These are phyloP conservation scores for Ophioninae sp. DNA, from an alignment of 2,888 invertebrate species.

Conservation along the genomic window DNA sequence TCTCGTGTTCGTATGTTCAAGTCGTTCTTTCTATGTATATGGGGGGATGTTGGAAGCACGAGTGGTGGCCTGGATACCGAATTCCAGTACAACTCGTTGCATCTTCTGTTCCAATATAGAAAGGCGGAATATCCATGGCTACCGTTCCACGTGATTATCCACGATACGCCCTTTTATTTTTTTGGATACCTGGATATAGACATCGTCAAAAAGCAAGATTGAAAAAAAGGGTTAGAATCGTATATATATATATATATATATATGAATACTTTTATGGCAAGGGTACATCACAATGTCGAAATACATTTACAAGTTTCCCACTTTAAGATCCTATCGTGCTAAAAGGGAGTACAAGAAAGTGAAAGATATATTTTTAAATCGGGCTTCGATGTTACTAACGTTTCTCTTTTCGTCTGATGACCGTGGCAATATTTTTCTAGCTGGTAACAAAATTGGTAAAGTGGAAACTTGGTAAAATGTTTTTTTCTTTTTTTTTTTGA, in stretches of 20 bases:
- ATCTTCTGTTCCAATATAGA: not conserved
- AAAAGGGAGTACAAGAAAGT: too few relatives aligned
- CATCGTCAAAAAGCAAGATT: not conserved
- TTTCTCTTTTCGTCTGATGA: too few relatives aligned
- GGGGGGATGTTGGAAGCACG: constrained; percentile 24
- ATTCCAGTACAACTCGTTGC: constrained; percentile 36
- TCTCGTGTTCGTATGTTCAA: constrained; percentile 16
- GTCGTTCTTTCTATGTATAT: not conserved
- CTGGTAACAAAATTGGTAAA: not conserved
- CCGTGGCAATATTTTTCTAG: too few relatives aligned
- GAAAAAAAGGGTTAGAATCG: constrained; percentile 23
- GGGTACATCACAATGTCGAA: constrained; percentile 17
- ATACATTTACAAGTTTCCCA: not conserved
- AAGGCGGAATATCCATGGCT: not conserved
- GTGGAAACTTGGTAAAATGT: not conserved
- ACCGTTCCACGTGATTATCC: not conserved
- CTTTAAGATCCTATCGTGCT: too few relatives aligned
- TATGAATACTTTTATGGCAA: not conserved
- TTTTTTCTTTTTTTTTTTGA: not conserved
- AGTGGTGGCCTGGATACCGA: constrained; percentile 62
- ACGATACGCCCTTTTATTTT: not conserved
- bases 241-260: constrained; percentile 26
- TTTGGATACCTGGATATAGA: not conserved
- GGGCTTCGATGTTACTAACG: not conserved
- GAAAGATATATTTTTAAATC: not conserved